Conservation (phyloP, 2,888 invertebrate genomes). For the Hydroisotoma schaefferi region DNA sequence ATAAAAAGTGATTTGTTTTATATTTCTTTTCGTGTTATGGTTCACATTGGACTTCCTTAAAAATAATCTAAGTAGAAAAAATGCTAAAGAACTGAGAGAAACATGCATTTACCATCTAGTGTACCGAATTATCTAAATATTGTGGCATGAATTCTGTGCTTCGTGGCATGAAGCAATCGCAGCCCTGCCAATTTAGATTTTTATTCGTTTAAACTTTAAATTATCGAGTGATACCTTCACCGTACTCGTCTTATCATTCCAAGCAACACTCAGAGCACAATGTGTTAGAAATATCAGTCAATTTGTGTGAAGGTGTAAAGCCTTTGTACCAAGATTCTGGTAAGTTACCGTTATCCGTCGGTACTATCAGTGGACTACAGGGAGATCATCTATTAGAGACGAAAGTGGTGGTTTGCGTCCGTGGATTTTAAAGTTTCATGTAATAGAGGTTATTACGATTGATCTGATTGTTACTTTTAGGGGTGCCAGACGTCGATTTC, state of each 20-base stretch:
- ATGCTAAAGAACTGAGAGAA: neutral
- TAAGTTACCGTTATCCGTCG: constrained; percentile 1
- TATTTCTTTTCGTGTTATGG: constrained; percentile 19
- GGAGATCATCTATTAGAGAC: constrained; percentile 3
- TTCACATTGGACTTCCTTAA: constrained; percentile 2
- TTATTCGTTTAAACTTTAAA: constrained; percentile 36
- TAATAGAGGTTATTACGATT: no score
- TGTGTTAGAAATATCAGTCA: no score
- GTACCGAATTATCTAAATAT: constrained; percentile 15
- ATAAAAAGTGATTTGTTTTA: constrained; percentile 35
- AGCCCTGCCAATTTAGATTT: constrained; percentile 41
- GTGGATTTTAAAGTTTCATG: neutral
- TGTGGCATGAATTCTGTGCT: constrained; percentile 44
- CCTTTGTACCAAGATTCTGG: no score
- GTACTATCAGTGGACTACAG: neutral
- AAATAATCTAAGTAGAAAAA: neutral
- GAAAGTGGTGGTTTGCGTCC: constrained; percentile 5
- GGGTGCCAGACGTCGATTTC: constrained; percentile 38
- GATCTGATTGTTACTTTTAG: constrained; percentile 23
- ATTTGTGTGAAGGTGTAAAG: no score
- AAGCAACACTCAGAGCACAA: neutral
- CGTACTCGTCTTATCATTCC: constrained; percentile 3
- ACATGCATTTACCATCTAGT: constrained; percentile 21
- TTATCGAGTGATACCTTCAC: constrained; percentile 15
- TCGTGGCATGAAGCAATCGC: constrained; percentile 38